These are phyloP conservation scores for Onthophagus sagittarius DNA, from an alignment of 2,888 invertebrate genomes.

Conservation along the genomic window DNA sequence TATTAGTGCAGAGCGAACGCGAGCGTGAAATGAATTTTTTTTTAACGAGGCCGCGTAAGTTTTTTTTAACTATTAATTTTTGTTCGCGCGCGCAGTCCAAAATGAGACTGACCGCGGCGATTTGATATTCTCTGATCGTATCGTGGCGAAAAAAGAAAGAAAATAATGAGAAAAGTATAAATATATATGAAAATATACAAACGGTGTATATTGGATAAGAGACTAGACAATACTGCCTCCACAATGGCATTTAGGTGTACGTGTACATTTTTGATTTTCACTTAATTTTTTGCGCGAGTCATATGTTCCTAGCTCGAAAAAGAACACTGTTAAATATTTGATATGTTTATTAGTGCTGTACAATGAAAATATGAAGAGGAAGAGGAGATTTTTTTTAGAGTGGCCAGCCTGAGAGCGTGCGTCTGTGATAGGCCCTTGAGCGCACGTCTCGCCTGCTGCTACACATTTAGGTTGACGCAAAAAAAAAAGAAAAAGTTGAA, in stretches of 20 bases:
- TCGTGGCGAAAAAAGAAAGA: slow-evolving; percentile 24
- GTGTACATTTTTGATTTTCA: slow-evolving; percentile 37
- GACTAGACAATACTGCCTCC: slow-evolving; percentile 36
- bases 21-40: not conserved
- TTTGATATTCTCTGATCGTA: slow-evolving; percentile 28
- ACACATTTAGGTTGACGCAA: slow-evolving; percentile 24
- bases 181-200: slow-evolving; percentile 9
- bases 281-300: slow-evolving; percentile 43
- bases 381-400: slow-evolving; percentile 24
- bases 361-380: slow-evolving; percentile 31
- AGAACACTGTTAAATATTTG: slow-evolving; percentile 41
- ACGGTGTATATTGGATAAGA: slow-evolving; percentile 28
- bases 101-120: slow-evolving; percentile 16
- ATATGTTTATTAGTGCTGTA: slow-evolving; percentile 43
- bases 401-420: slow-evolving; percentile 36
- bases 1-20: slow-evolving; percentile 29
- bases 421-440: slow-evolving; percentile 45
- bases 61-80: not conserved
- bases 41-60: not conserved
- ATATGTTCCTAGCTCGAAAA: slow-evolving; percentile 44
- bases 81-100: slow-evolving; percentile 16
- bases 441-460: slow-evolving; percentile 33
- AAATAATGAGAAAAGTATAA: not conserved
- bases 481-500: slow-evolving; percentile 16
- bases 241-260: slow-evolving; percentile 39